These are phyloP conservation scores for Berghia stephanieae DNA, from an alignment of 1,140 invertebrate genomes.

Conservation along the genomic window DNA sequence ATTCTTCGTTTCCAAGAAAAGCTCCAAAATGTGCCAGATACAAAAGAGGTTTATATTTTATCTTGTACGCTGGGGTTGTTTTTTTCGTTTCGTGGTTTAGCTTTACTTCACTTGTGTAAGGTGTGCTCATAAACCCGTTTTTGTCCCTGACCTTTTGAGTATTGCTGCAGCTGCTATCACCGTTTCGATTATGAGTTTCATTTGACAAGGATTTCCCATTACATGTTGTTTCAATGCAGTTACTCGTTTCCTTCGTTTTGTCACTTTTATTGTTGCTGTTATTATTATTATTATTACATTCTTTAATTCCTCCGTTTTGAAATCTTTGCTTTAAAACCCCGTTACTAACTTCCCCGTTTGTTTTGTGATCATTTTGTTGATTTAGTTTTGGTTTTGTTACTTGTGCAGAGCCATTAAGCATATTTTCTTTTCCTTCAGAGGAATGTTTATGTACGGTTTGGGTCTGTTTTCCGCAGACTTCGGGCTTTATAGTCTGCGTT, in stretches of 20 bases:
- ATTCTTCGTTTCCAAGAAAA: conserved; percentile 86
- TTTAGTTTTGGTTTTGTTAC: neutral
- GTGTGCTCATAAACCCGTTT: too few relatives aligned
- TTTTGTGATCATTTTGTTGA: too few relatives aligned
- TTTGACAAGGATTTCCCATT: too few relatives aligned
- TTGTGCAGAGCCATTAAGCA: neutral
- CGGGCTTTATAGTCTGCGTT: conserved; percentile 12
- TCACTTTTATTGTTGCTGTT: conserved; percentile 12
- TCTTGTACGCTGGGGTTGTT: conserved; percentile 37
- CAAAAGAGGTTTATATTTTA: conserved; percentile 86
- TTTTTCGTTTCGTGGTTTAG: neutral
- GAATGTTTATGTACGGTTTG: neutral
- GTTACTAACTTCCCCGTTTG: too few relatives aligned
- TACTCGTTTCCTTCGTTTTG: neutral
- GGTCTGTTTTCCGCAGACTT: neutral
- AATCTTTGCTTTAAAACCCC: neutral
- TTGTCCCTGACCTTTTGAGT: too few relatives aligned
- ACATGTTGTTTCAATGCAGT: neutral
- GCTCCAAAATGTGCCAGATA: conserved; percentile 86
- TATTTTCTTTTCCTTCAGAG: neutral
- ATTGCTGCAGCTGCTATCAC: too few relatives aligned
- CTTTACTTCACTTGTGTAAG: neutral
- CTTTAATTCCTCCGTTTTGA: too few relatives aligned
- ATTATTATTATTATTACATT: too few relatives aligned
- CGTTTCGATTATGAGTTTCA: neutral